Evolutionary conservation across 2,113 vertebrate species (phyloP), one percentile per base, ranked within the genome.

Genomic region (Haemorhous mexicanus): DNA sequence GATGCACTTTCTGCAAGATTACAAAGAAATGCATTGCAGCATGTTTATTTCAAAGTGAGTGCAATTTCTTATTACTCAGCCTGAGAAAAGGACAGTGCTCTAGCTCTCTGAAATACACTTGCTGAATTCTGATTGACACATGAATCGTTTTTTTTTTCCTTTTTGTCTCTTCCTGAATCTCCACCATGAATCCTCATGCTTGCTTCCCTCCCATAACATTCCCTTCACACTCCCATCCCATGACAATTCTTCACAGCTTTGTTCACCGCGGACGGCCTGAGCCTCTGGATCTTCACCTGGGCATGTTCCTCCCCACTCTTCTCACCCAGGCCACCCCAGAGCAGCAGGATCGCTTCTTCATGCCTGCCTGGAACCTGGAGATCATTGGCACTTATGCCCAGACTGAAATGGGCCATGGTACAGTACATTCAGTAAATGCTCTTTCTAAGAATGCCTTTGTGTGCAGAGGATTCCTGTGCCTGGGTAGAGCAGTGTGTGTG

Each of bases 391-490:
- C 99, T 97, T 99, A 99, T 92, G 99, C 99, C 41, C 99, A 99
- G 98, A 99, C 99, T 95, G 99, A 99, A 97, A 99, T 99, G 98
- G 99, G 99, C 97, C 99, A 99, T 98, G 99, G 99, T 99, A 99
- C 97, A 97, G 91, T 98, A 97, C 93, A 15, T 96, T 98, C 78
- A 21, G 82, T 96, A 93, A 87, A 85, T 96, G 97, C 93, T 98
- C 78, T 96, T 91, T 93, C 72, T 93, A 44, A 95, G 92, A 91
- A 43, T 66, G 95, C 83, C 88, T 91, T 92, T 95, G 47, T 90
- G 62, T 83, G 18, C 77, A 20, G 20, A 92, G 16, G 58, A 90
- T 92, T 56, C 82, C 39, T 7, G 0, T 13, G 56, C 50, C 11
- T 63, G 53, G 61, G 24, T 21, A 5, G 27, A 50, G 16, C n/a